Evolutionary conservation across 2,797 vertebrate species (phyloP).

Genomic region (Microctenopoma lineatum): DNA sequence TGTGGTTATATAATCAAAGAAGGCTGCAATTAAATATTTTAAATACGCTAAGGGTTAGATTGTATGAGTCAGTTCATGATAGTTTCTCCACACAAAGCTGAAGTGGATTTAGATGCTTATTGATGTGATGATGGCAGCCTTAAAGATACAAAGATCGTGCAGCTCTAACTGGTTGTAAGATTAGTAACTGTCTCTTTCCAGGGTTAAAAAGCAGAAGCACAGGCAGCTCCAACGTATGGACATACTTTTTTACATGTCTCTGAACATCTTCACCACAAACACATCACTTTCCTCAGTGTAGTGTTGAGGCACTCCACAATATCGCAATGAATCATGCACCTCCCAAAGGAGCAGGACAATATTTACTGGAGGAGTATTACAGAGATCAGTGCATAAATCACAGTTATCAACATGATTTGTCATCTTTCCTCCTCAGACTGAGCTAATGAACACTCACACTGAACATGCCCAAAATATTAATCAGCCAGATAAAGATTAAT

Average conservation of each 20-base stretch:
- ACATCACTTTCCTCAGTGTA: not conserved
- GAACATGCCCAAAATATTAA: constrained; percentile 40
- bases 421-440: constrained; percentile 17
- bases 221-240: not conserved
- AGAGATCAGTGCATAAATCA: constrained; percentile 46
- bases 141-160: too few species aligned
- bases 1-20: too few species aligned
- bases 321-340: constrained; percentile 4
- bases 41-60: too few species aligned
- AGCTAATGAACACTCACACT: constrained; percentile 34
- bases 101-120: too few species aligned
- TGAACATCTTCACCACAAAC: not conserved
- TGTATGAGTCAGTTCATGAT: too few species aligned
- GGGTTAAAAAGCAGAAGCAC: not conserved
- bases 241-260: too few species aligned
- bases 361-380: constrained; percentile 27
- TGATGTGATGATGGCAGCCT: too few species aligned
- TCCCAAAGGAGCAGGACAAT: constrained; percentile 1
- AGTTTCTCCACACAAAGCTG: too few species aligned
- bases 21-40: too few species aligned
- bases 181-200: too few species aligned
- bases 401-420: constrained; percentile 30
- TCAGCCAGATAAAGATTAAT: constrained; percentile 47
- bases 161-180: not conserved
- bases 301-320: not conserved